Conservation (phyloP, 2,888 invertebrate genomes). For the Spisula subtruncata region DNA sequence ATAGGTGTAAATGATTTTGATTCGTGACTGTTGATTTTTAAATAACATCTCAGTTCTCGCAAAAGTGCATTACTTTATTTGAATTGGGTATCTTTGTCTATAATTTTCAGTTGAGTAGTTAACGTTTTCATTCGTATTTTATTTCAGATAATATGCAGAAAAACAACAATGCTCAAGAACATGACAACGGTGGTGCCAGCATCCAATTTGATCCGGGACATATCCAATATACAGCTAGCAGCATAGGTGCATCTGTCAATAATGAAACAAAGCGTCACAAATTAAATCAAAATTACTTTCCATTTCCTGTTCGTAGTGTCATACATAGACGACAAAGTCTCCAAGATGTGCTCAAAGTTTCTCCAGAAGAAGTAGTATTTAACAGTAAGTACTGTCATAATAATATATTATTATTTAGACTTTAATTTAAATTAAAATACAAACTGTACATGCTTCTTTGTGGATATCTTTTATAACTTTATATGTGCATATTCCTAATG, state of each 20-base stretch:
- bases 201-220: no score
- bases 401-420: neutral
- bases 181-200: neutral
- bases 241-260: neutral
- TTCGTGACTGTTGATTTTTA: no score
- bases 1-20: no score
- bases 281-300: neutral
- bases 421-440: no score
- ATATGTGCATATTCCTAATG: no score
- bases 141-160: neutral
- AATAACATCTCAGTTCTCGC: no score
- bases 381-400: neutral
- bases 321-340: neutral
- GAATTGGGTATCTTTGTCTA: neutral
- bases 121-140: neutral
- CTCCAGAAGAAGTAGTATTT: neutral
- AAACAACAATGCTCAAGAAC: neutral
- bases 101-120: neutral
- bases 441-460: no score
- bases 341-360: neutral
- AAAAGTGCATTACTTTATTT: no score
- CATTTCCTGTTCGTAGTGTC: constrained; percentile 10
- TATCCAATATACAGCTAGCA: neutral
- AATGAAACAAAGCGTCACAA: neutral
- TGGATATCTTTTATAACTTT: no score